Evolutionary conservation across 2,888 invertebrate species (phyloP), one percentile per base, ranked within the genome.

Genomic region (Melieria omissa): DNA sequence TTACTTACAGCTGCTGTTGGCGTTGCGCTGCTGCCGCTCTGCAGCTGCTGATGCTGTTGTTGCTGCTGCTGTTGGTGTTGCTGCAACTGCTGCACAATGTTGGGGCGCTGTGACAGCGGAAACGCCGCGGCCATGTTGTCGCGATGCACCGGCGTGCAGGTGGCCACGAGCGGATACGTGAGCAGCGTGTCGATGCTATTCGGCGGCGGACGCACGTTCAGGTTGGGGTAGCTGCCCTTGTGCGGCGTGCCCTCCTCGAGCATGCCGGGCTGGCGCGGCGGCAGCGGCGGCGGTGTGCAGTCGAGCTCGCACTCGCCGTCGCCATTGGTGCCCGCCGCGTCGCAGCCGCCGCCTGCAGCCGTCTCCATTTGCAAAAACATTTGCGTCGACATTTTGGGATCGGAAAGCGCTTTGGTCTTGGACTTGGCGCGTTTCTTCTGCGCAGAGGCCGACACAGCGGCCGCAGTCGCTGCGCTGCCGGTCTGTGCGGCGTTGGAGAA

Each of bases 211-310:
- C 86, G 80, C 14, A 69, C 9, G 69, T 79, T 82, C 10, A 84
- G 77, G 72, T 83, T 84, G 67, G 83, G 82, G 46, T 82, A 81
- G 63, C 84, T 84, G 29, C 83, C 84, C 7, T 82, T 78, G 45
- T 79, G 76, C 7, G 72, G 71, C 14, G 64, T 64, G 47, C 69
- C 41, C 76, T 87, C 87, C 58, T 85, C 82, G 82, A 87, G 78
- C 85, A 87, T 85, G 67, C 88, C 88, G 10, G 88, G 88, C 80
- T 89, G 88, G 78, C 91, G 88, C 41, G 91, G 91, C 71, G 91
- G 91, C 79, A 91, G 85, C 45, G 91, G 91, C 77, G 91, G 91
- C 71, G 89, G 89, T 78, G 84, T 78, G 78, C 78, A 78, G 41
- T 80, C 80, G 9, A 75, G 71, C 60, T 78, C 81, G 5, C 80